These are phyloP conservation scores for Andrena haemorrhoa DNA, from an alignment of 2,888 invertebrate species.

Conservation along the genomic window DNA sequence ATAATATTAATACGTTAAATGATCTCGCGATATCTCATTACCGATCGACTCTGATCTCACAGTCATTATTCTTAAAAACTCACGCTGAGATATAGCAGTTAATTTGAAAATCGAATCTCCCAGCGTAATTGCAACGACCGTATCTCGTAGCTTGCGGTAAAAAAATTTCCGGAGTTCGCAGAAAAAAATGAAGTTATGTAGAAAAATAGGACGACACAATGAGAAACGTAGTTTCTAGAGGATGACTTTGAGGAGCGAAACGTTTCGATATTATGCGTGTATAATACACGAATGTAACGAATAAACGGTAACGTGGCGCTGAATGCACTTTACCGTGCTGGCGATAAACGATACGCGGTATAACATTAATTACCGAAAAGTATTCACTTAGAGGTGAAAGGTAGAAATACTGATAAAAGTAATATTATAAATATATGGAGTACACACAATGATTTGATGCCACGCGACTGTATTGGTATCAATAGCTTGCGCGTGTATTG, in stretches of 20 bases:
- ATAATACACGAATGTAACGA: not conserved
- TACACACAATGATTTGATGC: conserved; percentile 11
- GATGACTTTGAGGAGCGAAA: not conserved
- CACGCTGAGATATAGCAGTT: not conserved
- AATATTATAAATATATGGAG: not conserved
- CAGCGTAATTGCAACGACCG: not conserved
- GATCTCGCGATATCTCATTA: not conserved
- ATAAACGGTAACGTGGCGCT: conserved; percentile 28
- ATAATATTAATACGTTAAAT: not conserved
- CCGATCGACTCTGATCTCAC: not conserved
- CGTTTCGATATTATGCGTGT: not conserved
- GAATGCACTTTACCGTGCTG: conserved; percentile 14
- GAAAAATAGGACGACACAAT: not conserved
- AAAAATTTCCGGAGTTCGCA: not conserved
- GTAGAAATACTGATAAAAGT: conserved; percentile 27
- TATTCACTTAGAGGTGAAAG: conserved; percentile 4
- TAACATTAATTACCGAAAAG: not conserved
- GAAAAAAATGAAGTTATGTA: not conserved
- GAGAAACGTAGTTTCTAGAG: not conserved
- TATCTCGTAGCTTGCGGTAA: not conserved
- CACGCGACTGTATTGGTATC: conserved; percentile 10
- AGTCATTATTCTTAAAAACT: not conserved
- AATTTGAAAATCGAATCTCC: not conserved
- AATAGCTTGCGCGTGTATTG: conserved; percentile 16
- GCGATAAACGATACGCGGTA: not conserved